A percentile compares a stretch with the other conserved stretches of the same genome.
These are phyloP conservation scores for Micromesistius poutassou DNA, from an alignment of 2,797 vertebrate species.

Conservation along the genomic window DNA sequence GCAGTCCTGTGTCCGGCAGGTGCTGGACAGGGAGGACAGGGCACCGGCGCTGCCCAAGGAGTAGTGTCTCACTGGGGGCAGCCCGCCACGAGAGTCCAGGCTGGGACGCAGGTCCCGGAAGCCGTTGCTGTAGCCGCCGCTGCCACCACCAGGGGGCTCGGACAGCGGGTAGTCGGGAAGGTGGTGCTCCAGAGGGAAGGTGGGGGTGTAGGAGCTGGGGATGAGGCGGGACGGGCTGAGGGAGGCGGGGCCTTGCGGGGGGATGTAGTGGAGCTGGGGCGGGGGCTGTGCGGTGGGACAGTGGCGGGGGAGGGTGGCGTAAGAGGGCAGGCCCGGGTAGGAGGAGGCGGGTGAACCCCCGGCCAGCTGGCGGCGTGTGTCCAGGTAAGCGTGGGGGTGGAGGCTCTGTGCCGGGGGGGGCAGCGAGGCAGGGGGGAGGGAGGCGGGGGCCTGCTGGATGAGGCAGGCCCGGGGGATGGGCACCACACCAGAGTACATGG, in stretches of 20 bases:
- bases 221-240: constrained; percentile 67
- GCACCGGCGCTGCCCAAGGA: constrained; percentile 62
- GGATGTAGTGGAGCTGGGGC: constrained; percentile 63
- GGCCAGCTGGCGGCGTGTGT: constrained; percentile 72
- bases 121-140: constrained; percentile 70
- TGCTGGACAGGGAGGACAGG: constrained; percentile 74
- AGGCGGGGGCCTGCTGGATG: constrained; percentile 54
- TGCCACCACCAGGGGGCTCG: constrained; percentile 21
- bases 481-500: constrained; percentile 79
- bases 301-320: constrained; percentile 80
- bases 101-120: constrained; percentile 76
- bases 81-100: constrained; percentile 64
- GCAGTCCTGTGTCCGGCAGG: constrained; percentile 89
- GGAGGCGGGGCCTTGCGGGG: constrained; percentile 63
- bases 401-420: constrained; percentile 63
- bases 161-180: constrained; percentile 64
- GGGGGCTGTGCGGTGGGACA: constrained; percentile 62
- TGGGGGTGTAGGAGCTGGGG: constrained; percentile 60
- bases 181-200: constrained; percentile 64
- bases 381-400: constrained; percentile 68
- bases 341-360: constrained; percentile 66
- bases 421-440: constrained; percentile 46
- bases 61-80: constrained; percentile 66
- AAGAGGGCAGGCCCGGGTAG: constrained; percentile 71
- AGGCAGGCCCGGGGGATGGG: constrained; percentile 83